Percentiles rank a stretch among this genome's conserved stretches.
These are phyloP conservation scores for Nyctalus aviator DNA, from an alignment of 2,797 vertebrate species.

Conservation along the genomic window DNA sequence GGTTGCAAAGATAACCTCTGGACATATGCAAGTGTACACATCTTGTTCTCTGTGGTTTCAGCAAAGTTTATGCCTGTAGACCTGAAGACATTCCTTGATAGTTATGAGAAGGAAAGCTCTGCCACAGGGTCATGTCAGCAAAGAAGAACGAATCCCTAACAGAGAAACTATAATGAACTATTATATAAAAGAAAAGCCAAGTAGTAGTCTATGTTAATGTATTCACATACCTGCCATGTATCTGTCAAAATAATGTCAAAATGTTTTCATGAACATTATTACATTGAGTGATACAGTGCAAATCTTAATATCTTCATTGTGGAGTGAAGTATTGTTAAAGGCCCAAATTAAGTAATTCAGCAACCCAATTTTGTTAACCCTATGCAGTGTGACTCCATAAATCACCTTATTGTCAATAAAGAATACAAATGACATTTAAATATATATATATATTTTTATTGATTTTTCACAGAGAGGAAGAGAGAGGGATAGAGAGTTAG, in stretches of 20 bases:
- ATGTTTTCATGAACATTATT: not conserved
- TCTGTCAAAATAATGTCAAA: slow-evolving; percentile 48
- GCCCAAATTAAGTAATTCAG: not conserved
- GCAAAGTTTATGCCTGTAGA: not conserved
- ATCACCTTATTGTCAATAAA: slow-evolving; percentile 4
- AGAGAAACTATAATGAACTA: slow-evolving; percentile 20
- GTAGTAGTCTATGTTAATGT: not conserved
- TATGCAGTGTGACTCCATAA: not conserved
- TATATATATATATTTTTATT: too few relatives aligned
- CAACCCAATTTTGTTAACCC: not conserved
- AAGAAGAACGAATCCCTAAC: not conserved
- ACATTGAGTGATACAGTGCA: not conserved
- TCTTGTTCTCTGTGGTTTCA: not conserved
- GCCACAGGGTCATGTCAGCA: not conserved
- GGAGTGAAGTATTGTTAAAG: not conserved
- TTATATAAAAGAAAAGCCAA: slow-evolving; percentile 18
- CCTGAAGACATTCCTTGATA: not conserved
- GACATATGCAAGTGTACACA: not conserved
- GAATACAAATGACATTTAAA: not conserved
- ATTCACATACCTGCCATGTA: not conserved
- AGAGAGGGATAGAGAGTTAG: too few relatives aligned
- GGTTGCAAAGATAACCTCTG: not conserved
- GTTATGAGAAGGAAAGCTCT: not conserved
- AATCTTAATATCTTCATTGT: slow-evolving; percentile 6
- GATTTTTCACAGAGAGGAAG: too few relatives aligned